A percentile compares a stretch with the other conserved stretches of the same genome.
phyloP scores from a whole-genome alignment of 2,797 vertebrate genomes.

The Anabacerthia variegaticeps region DNA sequence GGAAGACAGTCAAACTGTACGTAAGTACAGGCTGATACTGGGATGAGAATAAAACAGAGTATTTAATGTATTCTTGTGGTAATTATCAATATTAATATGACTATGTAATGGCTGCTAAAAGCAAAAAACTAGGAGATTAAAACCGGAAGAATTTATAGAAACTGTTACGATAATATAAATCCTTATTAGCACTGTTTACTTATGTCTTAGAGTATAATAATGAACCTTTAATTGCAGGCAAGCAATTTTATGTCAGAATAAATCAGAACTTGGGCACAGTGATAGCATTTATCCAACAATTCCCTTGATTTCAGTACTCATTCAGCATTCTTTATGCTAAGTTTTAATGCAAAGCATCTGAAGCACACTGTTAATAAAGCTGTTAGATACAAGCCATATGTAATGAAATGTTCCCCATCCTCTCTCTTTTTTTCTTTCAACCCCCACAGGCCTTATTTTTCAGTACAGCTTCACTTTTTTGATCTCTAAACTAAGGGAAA shows the following conservation, averaged over 20 bases:
- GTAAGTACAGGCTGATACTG: not conserved
- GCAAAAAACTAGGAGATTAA: slow-evolving; percentile 6
- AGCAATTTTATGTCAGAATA: slow-evolving; percentile 39
- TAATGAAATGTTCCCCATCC: not conserved
- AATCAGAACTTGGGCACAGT: not conserved
- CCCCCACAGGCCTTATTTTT: slow-evolving; percentile 16
- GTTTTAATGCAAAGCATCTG: slow-evolving; percentile 51
- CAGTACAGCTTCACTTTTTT: slow-evolving; percentile 22
- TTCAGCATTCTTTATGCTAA: not conserved
- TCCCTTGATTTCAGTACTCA: slow-evolving; percentile 30
- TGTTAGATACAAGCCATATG: not conserved
- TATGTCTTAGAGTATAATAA: slow-evolving; percentile 8
- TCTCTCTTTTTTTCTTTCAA: not conserved
- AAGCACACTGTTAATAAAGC: slow-evolving; percentile 15
- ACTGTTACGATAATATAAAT: slow-evolving; percentile 15
- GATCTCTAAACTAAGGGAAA: slow-evolving; percentile 16
- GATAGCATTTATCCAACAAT: slow-evolving; percentile 13
- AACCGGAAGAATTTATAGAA: slow-evolving; percentile 11
- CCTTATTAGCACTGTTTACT: slow-evolving; percentile 19
- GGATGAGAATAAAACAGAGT: not conserved
- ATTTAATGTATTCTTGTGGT: not conserved
- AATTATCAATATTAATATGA: slow-evolving; percentile 13
- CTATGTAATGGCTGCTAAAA: not conserved
- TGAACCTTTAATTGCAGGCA: slow-evolving; percentile 19
- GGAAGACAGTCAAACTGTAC: not conserved